A percentile compares a stretch with the other conserved stretches of the same genome.
Conservation (phyloP, 2,888 invertebrate species). For the Drosophila merina region DNA sequence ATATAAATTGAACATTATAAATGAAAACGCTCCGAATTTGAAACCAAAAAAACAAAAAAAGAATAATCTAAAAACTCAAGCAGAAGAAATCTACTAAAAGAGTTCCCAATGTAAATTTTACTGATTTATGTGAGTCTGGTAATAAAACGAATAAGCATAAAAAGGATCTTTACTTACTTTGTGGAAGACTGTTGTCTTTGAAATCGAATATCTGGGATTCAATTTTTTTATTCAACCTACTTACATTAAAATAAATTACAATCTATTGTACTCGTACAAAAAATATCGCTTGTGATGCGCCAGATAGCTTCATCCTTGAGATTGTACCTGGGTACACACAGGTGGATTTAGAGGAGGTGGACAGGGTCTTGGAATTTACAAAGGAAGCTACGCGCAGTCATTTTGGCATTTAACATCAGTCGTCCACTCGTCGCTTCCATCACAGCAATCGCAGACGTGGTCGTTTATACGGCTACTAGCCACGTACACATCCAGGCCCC, state of each 20-base stretch:
- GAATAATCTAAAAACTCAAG: slow-evolving; percentile 22
- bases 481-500: slow-evolving; percentile 84
- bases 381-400: slow-evolving; percentile 70
- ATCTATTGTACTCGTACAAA: slow-evolving; percentile 56
- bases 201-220: slow-evolving; percentile 4
- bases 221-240: slow-evolving; percentile 62
- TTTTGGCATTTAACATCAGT: slow-evolving; percentile 71
- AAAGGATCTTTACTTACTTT: slow-evolving; percentile 8
- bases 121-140: slow-evolving; percentile 56
- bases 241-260: slow-evolving; percentile 74
- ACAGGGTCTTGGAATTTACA: slow-evolving; percentile 1
- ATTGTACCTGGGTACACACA: slow-evolving; percentile 42
- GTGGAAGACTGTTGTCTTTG: background rate
- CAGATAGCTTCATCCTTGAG: slow-evolving; percentile 60
- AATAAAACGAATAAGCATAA: slow-evolving; percentile 59
- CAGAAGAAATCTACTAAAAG: slow-evolving; percentile 32
- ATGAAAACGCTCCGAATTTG: slow-evolving; percentile 39
- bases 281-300: slow-evolving; percentile 71
- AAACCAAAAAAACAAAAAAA: slow-evolving; percentile 21
- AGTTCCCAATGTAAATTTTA: slow-evolving; percentile 68
- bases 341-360: slow-evolving; percentile 23
- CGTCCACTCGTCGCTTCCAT: slow-evolving; percentile 94
- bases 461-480: slow-evolving; percentile 95
- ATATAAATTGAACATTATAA: slow-evolving; percentile 42
- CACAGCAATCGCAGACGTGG: slow-evolving; percentile 97